Evolutionary conservation across 2,113 vertebrate genomes (phyloP), one percentile per base, ranked within the genome.

Genomic region (Stigmatopora argus): DNA sequence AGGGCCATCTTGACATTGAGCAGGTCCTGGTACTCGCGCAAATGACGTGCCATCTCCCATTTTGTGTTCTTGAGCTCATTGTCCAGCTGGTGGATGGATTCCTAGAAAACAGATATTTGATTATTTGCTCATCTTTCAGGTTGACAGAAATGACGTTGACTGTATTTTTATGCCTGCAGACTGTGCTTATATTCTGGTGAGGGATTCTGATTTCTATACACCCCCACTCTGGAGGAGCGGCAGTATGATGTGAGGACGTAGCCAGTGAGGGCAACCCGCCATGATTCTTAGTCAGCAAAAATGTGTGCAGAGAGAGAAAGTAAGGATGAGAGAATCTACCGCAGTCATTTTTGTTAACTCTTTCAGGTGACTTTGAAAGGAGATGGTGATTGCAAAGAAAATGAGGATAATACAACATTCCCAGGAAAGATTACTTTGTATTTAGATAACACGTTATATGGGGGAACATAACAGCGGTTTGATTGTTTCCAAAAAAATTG

Each of bases 11-110:
- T n/a, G n/a, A n/a, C n/a, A n/a, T n/a, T n/a, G n/a, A n/a, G n/a
- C n/a, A n/a, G n/a, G n/a, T n/a, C n/a, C n/a, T n/a, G n/a, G n/a
- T n/a, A n/a, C n/a, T n/a, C n/a, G n/a, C n/a, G n/a, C n/a, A n/a
- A n/a, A n/a, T n/a, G n/a, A n/a, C n/a, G n/a, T n/a, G n/a, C n/a
- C n/a, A n/a, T n/a, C n/a, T n/a, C n/a, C n/a, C n/a, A n/a, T n/a
- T n/a, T n/a, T n/a, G n/a, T n/a, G n/a, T n/a, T n/a, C 87, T 95
- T 92, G 69, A 99, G 93, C 86, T 99, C 97, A 48, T 97, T 98
- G 82, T 99, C 95, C 89, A 99, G 78, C 86, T 99, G 97, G 79
- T 98, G 95, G 68, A 98, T 94, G 21, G 94, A 96, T 84, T 99
- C 97, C 97, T 99, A 34, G 18, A 65, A 62, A 67, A 62, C 35